These are phyloP conservation scores for Alethe diademata DNA, from an alignment of 2,113 vertebrate genomes.

Conservation along the genomic window DNA sequence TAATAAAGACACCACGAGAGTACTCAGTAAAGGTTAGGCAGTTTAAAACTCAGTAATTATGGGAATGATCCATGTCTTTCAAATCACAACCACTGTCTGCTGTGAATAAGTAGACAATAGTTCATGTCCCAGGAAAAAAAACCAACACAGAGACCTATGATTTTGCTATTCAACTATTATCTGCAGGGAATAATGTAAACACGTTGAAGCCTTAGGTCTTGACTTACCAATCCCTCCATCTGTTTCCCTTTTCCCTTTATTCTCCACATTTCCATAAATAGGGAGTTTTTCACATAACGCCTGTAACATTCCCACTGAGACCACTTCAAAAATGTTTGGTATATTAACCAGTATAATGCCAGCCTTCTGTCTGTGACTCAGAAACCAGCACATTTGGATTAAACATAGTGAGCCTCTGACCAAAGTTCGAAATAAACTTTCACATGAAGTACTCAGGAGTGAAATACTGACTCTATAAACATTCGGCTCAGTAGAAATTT, in stretches of 20 bases:
- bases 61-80: background rate
- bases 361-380: background rate
- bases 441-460: background rate
- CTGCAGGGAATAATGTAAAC: background rate
- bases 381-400: background rate
- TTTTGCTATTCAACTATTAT: background rate
- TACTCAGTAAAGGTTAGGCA: background rate
- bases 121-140: background rate
- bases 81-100: background rate
- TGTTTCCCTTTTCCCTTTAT: background rate
- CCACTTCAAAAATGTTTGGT: background rate
- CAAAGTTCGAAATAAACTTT: background rate
- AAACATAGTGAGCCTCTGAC: background rate
- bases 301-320: background rate
- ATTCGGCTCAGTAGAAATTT: background rate
- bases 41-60: background rate
- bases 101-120: background rate
- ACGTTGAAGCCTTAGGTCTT: background rate
- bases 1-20: background rate
- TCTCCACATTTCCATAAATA: background rate
- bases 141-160: background rate
- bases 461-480: background rate
- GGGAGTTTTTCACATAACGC: background rate
- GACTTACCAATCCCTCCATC: background rate
- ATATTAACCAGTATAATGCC: background rate